These are phyloP conservation scores for Phallusia fumigata DNA, from an alignment of 23 tunicate species.

Conservation along the genomic window DNA sequence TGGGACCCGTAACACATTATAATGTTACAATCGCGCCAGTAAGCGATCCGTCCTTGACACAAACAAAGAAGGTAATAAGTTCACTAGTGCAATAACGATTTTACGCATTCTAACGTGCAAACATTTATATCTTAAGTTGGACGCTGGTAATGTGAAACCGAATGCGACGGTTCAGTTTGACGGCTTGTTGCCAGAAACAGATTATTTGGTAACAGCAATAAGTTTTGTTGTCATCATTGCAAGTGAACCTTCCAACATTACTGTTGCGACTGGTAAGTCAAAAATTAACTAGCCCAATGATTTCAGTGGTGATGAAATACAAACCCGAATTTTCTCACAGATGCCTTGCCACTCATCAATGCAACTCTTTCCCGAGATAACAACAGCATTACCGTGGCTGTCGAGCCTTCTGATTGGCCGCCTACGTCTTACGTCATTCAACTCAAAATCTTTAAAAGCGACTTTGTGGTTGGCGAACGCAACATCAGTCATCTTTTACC, in stretches of 20 bases:
- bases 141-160: neutral
- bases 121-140: neutral
- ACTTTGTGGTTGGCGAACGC: neutral
- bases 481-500: neutral
- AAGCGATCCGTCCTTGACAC: neutral
- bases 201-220: conserved; percentile 15
- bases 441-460: neutral
- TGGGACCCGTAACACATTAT: neutral
- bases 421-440: conserved; percentile 10
- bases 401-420: neutral
- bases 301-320: neutral
- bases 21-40: neutral
- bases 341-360: neutral
- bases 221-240: neutral
- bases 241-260: conserved; percentile 9
- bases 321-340: neutral
- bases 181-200: conserved; percentile 16
- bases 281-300: neutral
- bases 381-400: neutral
- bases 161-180: conserved; percentile 13
- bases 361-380: neutral
- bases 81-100: neutral
- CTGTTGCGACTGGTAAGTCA: conserved; percentile 9
- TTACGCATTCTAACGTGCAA: too few relatives aligned
- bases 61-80: neutral